A percentile compares a stretch with the other conserved stretches of the same genome.
Conservation (phyloP, 1,140 invertebrate species). For the Bemisia tabaci region DNA sequence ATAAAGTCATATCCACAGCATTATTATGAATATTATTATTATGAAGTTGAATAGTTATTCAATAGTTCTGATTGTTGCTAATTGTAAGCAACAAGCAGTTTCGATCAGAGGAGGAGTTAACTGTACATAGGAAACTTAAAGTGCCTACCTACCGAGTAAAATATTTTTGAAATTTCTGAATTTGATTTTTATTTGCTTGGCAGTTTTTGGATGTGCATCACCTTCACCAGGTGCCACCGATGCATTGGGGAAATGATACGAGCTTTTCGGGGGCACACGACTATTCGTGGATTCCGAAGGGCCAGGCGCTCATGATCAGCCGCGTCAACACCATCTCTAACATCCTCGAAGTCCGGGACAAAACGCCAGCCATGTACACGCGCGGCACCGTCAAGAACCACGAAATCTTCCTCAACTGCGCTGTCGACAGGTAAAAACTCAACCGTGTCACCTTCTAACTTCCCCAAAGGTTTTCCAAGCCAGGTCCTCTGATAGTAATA, state of each 20-base stretch:
- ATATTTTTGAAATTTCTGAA: too few relatives aligned
- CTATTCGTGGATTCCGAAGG: constrained; percentile 43
- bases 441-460: neutral
- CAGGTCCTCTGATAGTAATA: too few relatives aligned
- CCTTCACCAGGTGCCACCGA: constrained; percentile 47
- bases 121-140: too few relatives aligned
- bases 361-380: constrained; percentile 52
- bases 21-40: too few relatives aligned
- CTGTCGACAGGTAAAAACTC: constrained; percentile 29
- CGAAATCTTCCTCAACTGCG: constrained; percentile 42
- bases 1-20: too few relatives aligned
- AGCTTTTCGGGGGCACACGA: constrained; percentile 31
- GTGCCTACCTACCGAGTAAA: too few relatives aligned
- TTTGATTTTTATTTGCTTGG: too few relatives aligned
- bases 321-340: constrained; percentile 36
- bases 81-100: too few relatives aligned
- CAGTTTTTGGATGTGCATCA: constrained; percentile 40
- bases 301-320: constrained; percentile 27
- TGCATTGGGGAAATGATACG: constrained; percentile 38
- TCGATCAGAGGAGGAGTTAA: too few relatives aligned
- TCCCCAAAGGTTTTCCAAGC: constrained; percentile 1
- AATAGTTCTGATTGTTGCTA: too few relatives aligned
- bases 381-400: constrained; percentile 48
- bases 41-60: too few relatives aligned
- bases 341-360: constrained; percentile 40